Evolutionary conservation across 2,113 vertebrate species (phyloP).

Genomic region (Galemys pyrenaicus): DNA sequence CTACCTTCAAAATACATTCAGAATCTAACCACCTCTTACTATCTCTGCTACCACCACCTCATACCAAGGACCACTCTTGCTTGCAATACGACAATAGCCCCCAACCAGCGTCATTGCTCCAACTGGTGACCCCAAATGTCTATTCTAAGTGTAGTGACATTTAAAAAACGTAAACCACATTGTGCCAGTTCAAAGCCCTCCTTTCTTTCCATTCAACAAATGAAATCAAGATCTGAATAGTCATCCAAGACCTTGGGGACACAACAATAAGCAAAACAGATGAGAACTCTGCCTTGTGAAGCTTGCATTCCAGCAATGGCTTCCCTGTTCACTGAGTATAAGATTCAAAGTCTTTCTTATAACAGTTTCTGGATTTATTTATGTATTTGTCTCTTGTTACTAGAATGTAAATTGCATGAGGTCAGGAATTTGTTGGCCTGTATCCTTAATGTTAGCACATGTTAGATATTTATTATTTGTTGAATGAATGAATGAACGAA

Average conservation of each 20-base stretch:
- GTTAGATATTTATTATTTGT: constrained; percentile 22
- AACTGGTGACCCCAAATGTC: neutral
- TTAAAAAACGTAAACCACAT: constrained; percentile 29
- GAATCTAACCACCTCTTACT: constrained; percentile 6
- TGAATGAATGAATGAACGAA: constrained; percentile 24
- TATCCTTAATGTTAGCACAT: neutral
- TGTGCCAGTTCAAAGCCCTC: neutral
- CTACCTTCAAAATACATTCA: constrained; percentile 18
- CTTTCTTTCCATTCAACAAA: neutral
- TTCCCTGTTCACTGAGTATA: neutral
- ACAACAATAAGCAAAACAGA: neutral
- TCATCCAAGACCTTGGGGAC: neutral
- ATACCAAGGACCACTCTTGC: neutral
- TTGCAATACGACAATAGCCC: neutral
- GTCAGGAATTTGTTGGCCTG: constrained; percentile 14
- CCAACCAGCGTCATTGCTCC: neutral
- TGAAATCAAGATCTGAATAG: neutral
- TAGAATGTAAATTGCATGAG: neutral
- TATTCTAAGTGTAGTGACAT: neutral
- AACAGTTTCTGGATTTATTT: neutral
- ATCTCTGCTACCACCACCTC: neutral
- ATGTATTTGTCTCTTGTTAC: neutral
- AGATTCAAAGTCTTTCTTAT: neutral
- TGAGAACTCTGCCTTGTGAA: neutral
- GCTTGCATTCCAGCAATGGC: neutral